Percentiles rank a stretch among this genome's conserved stretches.
These are phyloP conservation scores for Drosophila virilis DNA, from an alignment of 1,140 invertebrate species.

Conservation along the genomic window DNA sequence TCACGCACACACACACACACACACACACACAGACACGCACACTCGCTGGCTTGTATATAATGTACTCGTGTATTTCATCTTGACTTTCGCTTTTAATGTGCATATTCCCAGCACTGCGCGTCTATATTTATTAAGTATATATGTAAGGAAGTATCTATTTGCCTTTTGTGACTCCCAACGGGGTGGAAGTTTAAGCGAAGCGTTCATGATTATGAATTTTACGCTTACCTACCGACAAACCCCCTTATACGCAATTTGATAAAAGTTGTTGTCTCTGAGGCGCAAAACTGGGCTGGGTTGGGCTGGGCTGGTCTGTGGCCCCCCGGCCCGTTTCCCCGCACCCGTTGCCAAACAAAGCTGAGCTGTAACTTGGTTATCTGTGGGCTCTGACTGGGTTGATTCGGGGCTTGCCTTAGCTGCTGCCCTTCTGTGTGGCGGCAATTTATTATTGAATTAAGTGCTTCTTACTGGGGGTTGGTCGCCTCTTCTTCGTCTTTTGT, in stretches of 20 bases:
- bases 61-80: conserved; percentile 38
- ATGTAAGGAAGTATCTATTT: conserved; percentile 8
- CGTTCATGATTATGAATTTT: conserved; percentile 83
- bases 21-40: conserved; percentile 33
- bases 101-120: conserved; percentile 37
- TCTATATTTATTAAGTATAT: conserved; percentile 36
- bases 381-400: conserved; percentile 42
- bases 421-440: conserved; percentile 57
- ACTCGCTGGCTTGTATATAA: conserved; percentile 56
- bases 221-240: conserved; percentile 82
- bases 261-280: conserved; percentile 63
- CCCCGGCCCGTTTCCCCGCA: conserved; percentile 2
- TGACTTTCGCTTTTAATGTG: conserved; percentile 72
- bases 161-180: conserved; percentile 38
- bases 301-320: conserved; percentile 17
- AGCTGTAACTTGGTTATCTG: conserved; percentile 67
- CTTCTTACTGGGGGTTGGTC: conserved; percentile 60
- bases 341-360: conserved; percentile 24
- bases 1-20: conserved; percentile 18
- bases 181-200: conserved; percentile 73
- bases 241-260: conserved; percentile 65
- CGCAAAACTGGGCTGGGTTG: conserved; percentile 52
- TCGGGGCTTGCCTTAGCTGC: conserved; percentile 39
- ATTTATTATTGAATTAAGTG: conserved; percentile 83
- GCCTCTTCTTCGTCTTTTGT: conserved; percentile 32